phyloP scores from a whole-genome alignment of 2,888 invertebrate species.

The Drosophila antonietae region DNA sequence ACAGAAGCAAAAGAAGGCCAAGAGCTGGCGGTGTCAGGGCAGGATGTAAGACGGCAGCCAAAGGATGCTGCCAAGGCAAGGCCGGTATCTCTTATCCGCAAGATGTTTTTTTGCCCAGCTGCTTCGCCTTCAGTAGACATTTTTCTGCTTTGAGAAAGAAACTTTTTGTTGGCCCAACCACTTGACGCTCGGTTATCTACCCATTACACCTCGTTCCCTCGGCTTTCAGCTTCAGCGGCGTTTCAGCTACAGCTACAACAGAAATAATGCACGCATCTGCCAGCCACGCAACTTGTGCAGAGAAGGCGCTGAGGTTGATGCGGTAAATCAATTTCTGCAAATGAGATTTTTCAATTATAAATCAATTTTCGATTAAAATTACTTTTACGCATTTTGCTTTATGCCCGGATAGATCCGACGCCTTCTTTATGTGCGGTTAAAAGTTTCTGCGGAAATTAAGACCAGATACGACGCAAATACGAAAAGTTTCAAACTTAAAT shows the following conservation, averaged over 20 bases:
- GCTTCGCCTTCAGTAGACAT: slow-evolving; percentile 66
- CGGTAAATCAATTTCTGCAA: slow-evolving; percentile 83
- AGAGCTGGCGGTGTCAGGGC: slow-evolving; percentile 11
- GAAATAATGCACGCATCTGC: slow-evolving; percentile 75
- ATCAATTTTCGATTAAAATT: slow-evolving; percentile 85
- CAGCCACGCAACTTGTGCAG: slow-evolving; percentile 39
- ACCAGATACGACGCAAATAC: slow-evolving; percentile 2
- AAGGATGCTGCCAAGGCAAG: slow-evolving; percentile 31
- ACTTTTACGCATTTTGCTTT: slow-evolving; percentile 81
- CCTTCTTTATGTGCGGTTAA: slow-evolving; percentile 20
- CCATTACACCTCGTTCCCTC: slow-evolving; percentile 11
- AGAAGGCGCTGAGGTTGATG: slow-evolving; percentile 72
- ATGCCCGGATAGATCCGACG: slow-evolving; percentile 24
- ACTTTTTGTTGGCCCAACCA: slow-evolving; percentile 75
- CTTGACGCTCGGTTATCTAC: slow-evolving; percentile 70
- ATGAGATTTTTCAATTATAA: slow-evolving; percentile 85
- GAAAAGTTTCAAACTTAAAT: slow-evolving; percentile 20
- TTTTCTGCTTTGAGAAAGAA: slow-evolving; percentile 71
- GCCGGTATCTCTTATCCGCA: slow-evolving; percentile 49
- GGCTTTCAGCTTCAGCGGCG: not conserved
- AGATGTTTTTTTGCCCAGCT: slow-evolving; percentile 57
- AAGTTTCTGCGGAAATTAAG: slow-evolving; percentile 35
- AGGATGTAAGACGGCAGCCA: slow-evolving; percentile 1
- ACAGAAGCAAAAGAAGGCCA: slow-evolving; percentile 53
- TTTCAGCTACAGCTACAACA: not conserved